A percentile compares a stretch with the other conserved stretches of the same genome.
These are phyloP conservation scores for Phoenoteleia sp. DNA, from an alignment of 2,888 invertebrate species.

Conservation along the genomic window DNA sequence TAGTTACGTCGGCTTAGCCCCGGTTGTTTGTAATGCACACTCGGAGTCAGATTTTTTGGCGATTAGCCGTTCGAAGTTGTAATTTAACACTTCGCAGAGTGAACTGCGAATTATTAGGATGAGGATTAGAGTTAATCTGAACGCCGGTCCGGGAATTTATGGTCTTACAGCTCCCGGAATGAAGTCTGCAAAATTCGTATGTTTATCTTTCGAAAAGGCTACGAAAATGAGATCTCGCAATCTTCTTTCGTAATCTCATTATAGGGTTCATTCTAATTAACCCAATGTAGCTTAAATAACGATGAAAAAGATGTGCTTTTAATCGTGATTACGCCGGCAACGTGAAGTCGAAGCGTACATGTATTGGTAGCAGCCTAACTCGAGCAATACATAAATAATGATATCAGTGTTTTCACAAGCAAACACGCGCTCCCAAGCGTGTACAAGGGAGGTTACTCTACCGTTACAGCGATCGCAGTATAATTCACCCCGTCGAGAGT, in stretches of 20 bases:
- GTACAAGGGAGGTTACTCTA: constrained; percentile 82
- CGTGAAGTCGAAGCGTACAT: constrained; percentile 57
- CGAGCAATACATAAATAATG: constrained; percentile 85
- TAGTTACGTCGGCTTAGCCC: neutral
- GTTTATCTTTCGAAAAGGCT: constrained; percentile 42
- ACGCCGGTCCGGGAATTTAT: constrained; percentile 26
- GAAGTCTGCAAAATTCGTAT: constrained; percentile 9
- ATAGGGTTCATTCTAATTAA: constrained; percentile 67
- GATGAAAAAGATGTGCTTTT: constrained; percentile 66
- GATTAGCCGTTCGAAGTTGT: neutral
- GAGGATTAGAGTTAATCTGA: constrained; percentile 40
- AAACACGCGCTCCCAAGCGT: constrained; percentile 78
- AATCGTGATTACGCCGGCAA: constrained; percentile 60
- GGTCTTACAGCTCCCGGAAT: neutral
- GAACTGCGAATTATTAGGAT: constrained; percentile 42
- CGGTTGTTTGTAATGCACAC: neutral
- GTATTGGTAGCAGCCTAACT: constrained; percentile 67
- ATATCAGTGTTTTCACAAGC: constrained; percentile 84
- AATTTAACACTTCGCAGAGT: constrained; percentile 19
- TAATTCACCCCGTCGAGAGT: constrained; percentile 81
- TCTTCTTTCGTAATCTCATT: constrained; percentile 62
- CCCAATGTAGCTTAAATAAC: constrained; percentile 60
- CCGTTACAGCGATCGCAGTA: constrained; percentile 74
- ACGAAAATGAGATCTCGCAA: constrained; percentile 55
- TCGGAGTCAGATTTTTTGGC: neutral